Evolutionary conservation across 1,140 invertebrate genomes (phyloP).

Genomic region (Belonocnema kinseyi): DNA sequence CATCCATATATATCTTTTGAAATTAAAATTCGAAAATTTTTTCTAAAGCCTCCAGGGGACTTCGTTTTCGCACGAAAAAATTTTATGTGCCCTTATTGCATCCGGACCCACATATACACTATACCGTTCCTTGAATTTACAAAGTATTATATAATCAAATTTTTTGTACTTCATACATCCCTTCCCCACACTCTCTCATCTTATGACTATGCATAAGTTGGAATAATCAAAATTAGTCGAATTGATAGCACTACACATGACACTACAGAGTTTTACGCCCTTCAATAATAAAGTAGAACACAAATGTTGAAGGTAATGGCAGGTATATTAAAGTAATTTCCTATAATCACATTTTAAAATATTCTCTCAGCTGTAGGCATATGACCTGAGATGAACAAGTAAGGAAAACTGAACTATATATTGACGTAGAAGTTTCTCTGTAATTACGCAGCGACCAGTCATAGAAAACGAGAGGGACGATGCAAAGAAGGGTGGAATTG

Average conservation of each 20-base stretch:
- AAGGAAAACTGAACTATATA: slow-evolving; percentile 57
- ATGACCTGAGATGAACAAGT: slow-evolving; percentile 40
- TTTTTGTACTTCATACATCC: no score
- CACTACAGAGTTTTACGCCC: slow-evolving; percentile 17
- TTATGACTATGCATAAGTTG: no score
- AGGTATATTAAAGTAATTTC: slow-evolving; percentile 20
- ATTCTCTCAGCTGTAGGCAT: background rate
- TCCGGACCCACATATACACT: no score
- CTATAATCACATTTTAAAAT: slow-evolving; percentile 25
- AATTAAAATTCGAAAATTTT: no score
- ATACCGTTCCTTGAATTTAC: no score
- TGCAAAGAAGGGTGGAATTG: slow-evolving; percentile 42
- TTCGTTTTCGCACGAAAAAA: no score
- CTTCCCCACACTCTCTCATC: no score
- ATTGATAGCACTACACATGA: slow-evolving; percentile 18
- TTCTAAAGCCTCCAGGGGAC: no score
- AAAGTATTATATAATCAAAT: no score
- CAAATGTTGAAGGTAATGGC: background rate
- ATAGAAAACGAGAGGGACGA: slow-evolving; percentile 43
- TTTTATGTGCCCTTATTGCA: no score
- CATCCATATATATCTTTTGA: no score
- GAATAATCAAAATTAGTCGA: background rate
- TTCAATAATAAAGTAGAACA: slow-evolving; percentile 26
- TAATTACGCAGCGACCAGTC: slow-evolving; percentile 64
- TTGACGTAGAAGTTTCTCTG: slow-evolving; percentile 54